A percentile compares a stretch with the other conserved stretches of the same genome.
Conservation (phyloP, 2,113 vertebrate species). For the Platysteira castanea region DNA sequence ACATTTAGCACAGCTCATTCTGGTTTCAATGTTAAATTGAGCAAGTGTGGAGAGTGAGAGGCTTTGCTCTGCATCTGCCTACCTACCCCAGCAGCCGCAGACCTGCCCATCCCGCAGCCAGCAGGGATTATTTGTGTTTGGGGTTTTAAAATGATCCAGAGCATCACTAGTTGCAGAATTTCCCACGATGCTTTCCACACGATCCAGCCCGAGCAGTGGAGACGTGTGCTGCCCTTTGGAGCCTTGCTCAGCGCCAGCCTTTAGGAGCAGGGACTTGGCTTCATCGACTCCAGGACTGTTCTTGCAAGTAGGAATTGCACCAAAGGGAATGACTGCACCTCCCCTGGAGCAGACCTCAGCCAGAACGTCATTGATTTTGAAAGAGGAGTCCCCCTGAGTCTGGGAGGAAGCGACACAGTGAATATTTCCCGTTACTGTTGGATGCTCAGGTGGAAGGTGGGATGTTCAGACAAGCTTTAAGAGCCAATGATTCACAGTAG, state of each 20-base stretch:
- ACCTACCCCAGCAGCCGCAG: not conserved
- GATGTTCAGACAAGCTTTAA: not conserved
- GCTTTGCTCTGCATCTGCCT: not conserved
- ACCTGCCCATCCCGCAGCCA: not conserved
- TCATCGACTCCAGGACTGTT: not conserved
- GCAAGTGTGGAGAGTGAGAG: constrained; percentile 24
- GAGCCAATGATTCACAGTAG: not conserved
- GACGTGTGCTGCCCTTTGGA: not conserved
- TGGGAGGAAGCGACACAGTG: not conserved
- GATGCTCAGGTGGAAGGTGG: not conserved
- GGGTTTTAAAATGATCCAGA: not conserved
- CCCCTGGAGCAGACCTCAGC: not conserved
- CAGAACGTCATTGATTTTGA: not conserved
- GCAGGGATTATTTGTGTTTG: not conserved
- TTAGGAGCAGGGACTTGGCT: not conserved
- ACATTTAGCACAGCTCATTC: constrained; percentile 45
- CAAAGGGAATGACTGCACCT: not conserved
- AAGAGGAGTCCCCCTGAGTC: not conserved
- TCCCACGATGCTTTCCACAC: not conserved
- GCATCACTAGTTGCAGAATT: not conserved
- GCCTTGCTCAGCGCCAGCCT: not conserved
- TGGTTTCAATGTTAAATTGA: not conserved
- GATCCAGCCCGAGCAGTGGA: not conserved
- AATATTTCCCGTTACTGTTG: not conserved
- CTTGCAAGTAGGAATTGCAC: not conserved